Evolutionary conservation across 2,113 vertebrate genomes (phyloP).

Genomic region (Melanostigma gelatinosum): DNA sequence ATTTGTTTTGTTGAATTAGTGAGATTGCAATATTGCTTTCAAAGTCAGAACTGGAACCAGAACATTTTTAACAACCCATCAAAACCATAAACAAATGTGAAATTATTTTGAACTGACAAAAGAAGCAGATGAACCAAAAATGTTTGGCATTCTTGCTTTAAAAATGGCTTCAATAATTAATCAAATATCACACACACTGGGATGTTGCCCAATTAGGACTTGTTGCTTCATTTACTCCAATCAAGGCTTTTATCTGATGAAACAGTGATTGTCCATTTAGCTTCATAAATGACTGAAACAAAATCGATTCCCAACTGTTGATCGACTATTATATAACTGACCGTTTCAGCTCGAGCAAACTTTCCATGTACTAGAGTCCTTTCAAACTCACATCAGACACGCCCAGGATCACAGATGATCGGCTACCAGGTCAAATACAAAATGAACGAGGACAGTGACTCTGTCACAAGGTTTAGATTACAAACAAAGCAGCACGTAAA

Average conservation of each 20-base stretch:
- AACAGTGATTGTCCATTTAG: neutral
- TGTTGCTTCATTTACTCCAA: neutral
- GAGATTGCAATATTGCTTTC: no score
- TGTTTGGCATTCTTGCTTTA: neutral
- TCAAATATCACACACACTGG: neutral
- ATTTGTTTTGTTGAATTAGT: neutral
- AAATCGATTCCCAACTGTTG: neutral
- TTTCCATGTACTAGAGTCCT: neutral
- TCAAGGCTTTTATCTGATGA: neutral
- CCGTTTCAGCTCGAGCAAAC: neutral
- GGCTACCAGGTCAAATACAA: conserved; percentile 1
- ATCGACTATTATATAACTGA: neutral
- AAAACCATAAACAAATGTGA: no score
- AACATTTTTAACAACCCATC: neutral
- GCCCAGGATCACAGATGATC: neutral
- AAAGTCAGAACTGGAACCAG: neutral
- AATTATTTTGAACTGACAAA: neutral
- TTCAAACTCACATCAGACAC: neutral
- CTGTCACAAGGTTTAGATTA: conserved; percentile 8
- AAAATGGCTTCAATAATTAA: neutral
- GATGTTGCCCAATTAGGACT: neutral
- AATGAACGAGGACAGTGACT: neutral
- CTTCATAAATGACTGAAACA: neutral
- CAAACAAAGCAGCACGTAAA: conserved; percentile 67
- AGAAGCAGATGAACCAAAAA: neutral